Conservation (phyloP, 2,888 invertebrate genomes). For the Caenorhabditis parvicauda region DNA sequence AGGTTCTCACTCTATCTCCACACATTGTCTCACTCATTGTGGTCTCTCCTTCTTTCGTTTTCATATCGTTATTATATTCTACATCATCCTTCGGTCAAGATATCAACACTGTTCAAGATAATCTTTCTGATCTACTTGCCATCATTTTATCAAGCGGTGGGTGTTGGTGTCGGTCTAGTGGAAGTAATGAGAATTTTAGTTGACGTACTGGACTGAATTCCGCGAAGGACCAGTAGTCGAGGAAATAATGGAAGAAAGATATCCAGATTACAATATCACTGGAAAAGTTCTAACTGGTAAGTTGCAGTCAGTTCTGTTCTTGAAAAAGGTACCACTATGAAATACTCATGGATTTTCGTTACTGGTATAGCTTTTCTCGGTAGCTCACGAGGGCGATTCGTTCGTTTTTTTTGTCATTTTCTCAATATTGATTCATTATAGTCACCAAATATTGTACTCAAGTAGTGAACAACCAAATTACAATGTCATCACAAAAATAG, state of each 20-base stretch:
- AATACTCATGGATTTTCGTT: too few relatives aligned
- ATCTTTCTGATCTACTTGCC: conserved; percentile 15
- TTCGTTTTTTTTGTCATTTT: too few relatives aligned
- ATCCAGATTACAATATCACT: conserved; percentile 20
- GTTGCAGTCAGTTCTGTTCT: conserved; percentile 5
- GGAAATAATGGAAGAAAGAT: conserved; percentile 3
- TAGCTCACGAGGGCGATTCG: too few relatives aligned
- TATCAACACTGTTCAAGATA: conserved; percentile 2
- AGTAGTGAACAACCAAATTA: too few relatives aligned
- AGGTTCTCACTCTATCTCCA: too few relatives aligned
- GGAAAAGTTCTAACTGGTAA: conserved; percentile 18
- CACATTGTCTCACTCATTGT: conserved; percentile 16
- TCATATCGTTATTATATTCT: conserved; percentile 25
- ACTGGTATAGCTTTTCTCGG: too few relatives aligned
- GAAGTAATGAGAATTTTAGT: background rate
- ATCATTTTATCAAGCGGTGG: conserved; percentile 11
- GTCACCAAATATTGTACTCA: too few relatives aligned
- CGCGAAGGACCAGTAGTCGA: conserved; percentile 6
- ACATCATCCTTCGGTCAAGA: conserved; percentile 10
- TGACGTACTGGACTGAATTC: background rate
- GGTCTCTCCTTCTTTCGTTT: conserved; percentile 22
- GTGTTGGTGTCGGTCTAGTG: background rate
- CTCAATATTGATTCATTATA: too few relatives aligned
- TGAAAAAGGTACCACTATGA: too few relatives aligned
- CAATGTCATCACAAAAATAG: too few relatives aligned